Evolutionary conservation across 2,888 invertebrate genomes (phyloP).

Genomic region (Himalopsyche kuldschensis): DNA sequence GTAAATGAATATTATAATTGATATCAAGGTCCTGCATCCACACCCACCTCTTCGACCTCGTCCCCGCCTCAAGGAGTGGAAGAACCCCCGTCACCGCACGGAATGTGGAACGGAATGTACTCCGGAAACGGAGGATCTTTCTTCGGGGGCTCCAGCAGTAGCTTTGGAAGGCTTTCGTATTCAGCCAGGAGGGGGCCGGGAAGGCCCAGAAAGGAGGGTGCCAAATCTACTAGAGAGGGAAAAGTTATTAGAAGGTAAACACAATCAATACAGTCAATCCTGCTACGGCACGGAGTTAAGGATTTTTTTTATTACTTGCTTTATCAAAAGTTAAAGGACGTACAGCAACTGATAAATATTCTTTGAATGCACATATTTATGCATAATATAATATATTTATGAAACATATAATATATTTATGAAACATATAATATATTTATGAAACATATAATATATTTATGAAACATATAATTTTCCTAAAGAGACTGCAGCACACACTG

Average conservation of each 20-base stretch:
- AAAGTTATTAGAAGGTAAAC: constrained; percentile 56
- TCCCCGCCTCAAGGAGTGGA: constrained; percentile 62
- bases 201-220: constrained; percentile 76
- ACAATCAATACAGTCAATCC: no score
- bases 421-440: no score
- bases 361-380: no score
- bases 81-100: constrained; percentile 66
- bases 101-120: constrained; percentile 38
- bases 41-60: constrained; percentile 66
- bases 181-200: constrained; percentile 75
- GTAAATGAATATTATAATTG: background rate
- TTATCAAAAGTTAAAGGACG: no score
- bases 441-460: no score
- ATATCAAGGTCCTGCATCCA: constrained; percentile 65
- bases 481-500: no score
- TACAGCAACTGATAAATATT: no score
- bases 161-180: constrained; percentile 63
- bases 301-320: no score
- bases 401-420: no score
- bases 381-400: no score
- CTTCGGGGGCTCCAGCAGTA: constrained; percentile 64
- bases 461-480: no score
- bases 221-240: constrained; percentile 55
- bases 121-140: constrained; percentile 49
- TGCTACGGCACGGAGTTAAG: no score